Percentiles rank a stretch among this genome's conserved stretches.
These are phyloP conservation scores for Macroramphosus scolopax DNA, from an alignment of 2,797 vertebrate species.

Conservation along the genomic window DNA sequence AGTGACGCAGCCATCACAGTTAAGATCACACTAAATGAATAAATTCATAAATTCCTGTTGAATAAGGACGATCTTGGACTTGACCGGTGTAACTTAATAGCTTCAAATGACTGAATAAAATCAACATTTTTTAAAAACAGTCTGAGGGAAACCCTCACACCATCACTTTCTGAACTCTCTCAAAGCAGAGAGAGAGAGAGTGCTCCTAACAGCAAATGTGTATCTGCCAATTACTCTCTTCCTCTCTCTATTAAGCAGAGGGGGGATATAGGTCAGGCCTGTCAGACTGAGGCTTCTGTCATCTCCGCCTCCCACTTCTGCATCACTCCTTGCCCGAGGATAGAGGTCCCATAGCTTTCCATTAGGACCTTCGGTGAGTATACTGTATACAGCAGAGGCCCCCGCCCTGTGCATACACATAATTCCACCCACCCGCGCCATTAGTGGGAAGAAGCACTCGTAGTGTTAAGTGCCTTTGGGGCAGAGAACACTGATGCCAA, in stretches of 20 bases:
- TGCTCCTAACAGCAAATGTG: conserved; percentile 35
- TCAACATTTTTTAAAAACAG: no score
- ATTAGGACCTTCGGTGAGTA: conserved; percentile 86
- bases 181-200: no score
- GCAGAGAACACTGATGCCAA: conserved; percentile 66
- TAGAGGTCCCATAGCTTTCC: conserved; percentile 88
- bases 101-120: no score
- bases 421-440: conserved; percentile 72
- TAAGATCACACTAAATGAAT: conserved; percentile 8
- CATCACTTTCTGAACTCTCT: conserved; percentile 1
- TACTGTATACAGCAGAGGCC: conserved; percentile 77
- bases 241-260: conserved; percentile 53
- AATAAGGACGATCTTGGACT: conserved; percentile 8
- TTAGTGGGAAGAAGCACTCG: conserved; percentile 84
- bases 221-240: conserved; percentile 46
- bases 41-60: background rate
- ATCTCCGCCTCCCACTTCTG: conserved; percentile 78
- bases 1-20: conserved; percentile 11
- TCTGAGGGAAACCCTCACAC: background rate
- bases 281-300: conserved; percentile 88
- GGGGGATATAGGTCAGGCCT: conserved; percentile 92
- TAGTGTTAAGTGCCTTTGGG: conserved; percentile 80
- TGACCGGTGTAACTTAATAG: no score
- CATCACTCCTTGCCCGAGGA: conserved; percentile 82
- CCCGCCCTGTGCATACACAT: conserved; percentile 25